Percentiles rank a stretch among this genome's conserved stretches.
These are phyloP conservation scores for Pristionchus arcanus DNA, from an alignment of 2,888 invertebrate genomes.

Conservation along the genomic window DNA sequence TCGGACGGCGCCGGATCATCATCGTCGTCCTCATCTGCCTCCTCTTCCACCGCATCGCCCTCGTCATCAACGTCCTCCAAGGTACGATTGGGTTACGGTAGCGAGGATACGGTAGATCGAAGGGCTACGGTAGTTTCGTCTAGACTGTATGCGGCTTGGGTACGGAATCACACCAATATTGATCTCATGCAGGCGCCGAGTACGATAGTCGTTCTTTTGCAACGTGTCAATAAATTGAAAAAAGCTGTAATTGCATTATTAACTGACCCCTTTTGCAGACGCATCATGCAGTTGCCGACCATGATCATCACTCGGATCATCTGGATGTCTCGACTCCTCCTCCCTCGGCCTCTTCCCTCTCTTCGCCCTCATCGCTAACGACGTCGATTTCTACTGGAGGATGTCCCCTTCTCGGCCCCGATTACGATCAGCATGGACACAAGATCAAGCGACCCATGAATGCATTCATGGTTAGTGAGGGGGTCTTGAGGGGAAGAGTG, in stretches of 20 bases:
- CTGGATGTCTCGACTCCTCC: neutral
- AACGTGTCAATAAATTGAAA: neutral
- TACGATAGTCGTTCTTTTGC: no score
- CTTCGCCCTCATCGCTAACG: neutral
- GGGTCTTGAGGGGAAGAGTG: neutral
- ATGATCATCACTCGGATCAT: no score
- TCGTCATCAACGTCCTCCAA: neutral
- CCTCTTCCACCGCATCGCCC: neutral
- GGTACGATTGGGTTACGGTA: neutral
- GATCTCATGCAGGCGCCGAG: no score
- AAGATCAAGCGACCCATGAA: constrained; percentile 68
- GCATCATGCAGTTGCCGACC: neutral
- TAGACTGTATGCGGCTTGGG: no score
- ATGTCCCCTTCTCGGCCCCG: neutral
- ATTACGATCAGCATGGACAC: constrained; percentile 33
- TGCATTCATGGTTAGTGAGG: constrained; percentile 68
- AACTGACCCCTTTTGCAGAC: neutral
- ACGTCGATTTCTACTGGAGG: neutral
- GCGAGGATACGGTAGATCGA: neutral
- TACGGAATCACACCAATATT: no score
- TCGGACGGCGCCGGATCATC: neutral
- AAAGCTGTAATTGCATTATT: no score
- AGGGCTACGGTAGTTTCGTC: no score
- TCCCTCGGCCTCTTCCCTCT: neutral
- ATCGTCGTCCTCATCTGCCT: neutral